Evolutionary conservation across 2,113 vertebrate genomes (phyloP), one percentile per base, ranked within the genome.

Genomic region (Alectura lathami): DNA sequence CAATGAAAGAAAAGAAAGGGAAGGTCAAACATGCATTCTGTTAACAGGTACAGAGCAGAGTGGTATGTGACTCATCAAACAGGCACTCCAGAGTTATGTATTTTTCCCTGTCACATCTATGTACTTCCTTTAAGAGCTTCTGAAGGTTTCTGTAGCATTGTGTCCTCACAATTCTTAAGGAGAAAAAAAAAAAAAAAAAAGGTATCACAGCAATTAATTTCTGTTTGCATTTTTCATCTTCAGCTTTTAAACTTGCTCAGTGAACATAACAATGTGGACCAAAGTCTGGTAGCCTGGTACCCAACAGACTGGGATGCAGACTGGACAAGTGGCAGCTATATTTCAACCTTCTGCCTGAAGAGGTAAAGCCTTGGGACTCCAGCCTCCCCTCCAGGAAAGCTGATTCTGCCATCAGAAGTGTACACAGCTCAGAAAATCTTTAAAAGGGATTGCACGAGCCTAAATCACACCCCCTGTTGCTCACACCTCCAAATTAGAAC

Each of bases 81-180:
- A 88, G 50, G 84, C 60, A 91, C 83, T 96, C 75, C 48, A 79
- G 53, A 88, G 67, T 38, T 30, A 45, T 26, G 68, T 77, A 66
- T 56, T 84, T 84, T 72, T 15, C 20, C 24, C 32, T 2, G 1
- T 45, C 82, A 84, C 20, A 64, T 69, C 95, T 91, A 93, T 63
- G 95, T 91, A 94, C 60, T 92, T 95, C 92, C 95, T 93, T 84
- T 75, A 95, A 86, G 68, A 86, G 13, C 16, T 83, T 86, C 91
- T 67, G 40, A 8, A 68, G 9, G 5, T 57, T 93, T 96, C 75
- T 68, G 43, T 15, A 72, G 17, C 20, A 60, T 38, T 53, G 16
- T 76, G 17, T 38, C 47, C 59, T 90, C 69, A 53, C 7, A 40
- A 18, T 43, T 68, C 60, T 11, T 9, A 80, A 43, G 13, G 59